These are phyloP conservation scores for Ernsta delagoae DNA, from an alignment of 2,888 invertebrate species.

Conservation along the genomic window DNA sequence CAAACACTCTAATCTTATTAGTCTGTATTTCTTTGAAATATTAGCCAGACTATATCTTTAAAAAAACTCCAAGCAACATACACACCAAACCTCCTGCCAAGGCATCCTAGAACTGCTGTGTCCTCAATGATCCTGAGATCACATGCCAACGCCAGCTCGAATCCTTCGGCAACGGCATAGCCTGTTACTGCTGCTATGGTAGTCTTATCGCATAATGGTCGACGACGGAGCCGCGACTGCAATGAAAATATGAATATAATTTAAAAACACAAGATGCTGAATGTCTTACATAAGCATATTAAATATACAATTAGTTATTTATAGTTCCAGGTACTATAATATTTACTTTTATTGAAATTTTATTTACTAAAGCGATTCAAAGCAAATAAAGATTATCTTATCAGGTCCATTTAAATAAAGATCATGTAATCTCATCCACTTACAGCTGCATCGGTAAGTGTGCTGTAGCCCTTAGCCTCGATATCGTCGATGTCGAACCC, in stretches of 20 bases:
- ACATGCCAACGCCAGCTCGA: conserved; percentile 96
- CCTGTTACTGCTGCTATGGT: conserved; percentile 96
- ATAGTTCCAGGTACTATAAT: too few relatives aligned
- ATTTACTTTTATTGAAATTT: too few relatives aligned
- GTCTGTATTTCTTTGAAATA: too few relatives aligned
- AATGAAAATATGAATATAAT: background rate
- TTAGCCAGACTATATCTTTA: too few relatives aligned
- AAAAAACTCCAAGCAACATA: conserved; percentile 15
- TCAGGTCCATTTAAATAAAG: too few relatives aligned
- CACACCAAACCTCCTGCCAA: conserved; percentile 93
- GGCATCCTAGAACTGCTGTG: conserved; percentile 93
- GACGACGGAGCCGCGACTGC: conserved; percentile 54
- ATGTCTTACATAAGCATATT: too few relatives aligned
- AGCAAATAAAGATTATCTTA: too few relatives aligned
- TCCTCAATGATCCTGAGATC: conserved; percentile 96
- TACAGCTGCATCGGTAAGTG: conserved; percentile 71
- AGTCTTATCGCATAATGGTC: conserved; percentile 91
- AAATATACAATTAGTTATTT: too few relatives aligned
- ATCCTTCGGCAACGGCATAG: conserved; percentile 95
- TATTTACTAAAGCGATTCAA: too few relatives aligned
- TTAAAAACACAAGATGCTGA: too few relatives aligned
- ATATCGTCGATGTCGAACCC: conserved; percentile 95
- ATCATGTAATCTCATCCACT: conserved; percentile 41
- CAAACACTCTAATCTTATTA: too few relatives aligned
- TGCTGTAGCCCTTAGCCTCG: conserved; percentile 70